Evolutionary conservation across 2,888 invertebrate species (phyloP).

Genomic region (Hirtodrosophila histrioides): DNA sequence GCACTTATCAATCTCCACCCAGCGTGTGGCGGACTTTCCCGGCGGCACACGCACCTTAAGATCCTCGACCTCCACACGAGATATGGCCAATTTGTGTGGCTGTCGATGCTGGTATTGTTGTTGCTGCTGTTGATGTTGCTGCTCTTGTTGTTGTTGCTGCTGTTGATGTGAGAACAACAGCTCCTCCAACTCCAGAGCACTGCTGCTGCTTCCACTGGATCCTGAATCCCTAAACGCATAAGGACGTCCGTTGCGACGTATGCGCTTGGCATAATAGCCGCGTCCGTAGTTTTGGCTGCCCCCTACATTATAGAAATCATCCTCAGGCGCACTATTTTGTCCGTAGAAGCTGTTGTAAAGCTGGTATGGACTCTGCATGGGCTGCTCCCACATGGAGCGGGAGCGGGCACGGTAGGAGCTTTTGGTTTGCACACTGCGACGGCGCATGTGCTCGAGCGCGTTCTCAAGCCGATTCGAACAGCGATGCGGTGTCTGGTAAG

Average conservation of each 20-base stretch:
- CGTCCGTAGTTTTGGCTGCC: conserved; percentile 50
- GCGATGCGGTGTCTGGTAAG: conserved; percentile 85
- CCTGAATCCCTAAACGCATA: conserved; percentile 38
- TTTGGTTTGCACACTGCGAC: conserved; percentile 78
- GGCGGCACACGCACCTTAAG: conserved; percentile 88
- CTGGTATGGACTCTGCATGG: conserved; percentile 81
- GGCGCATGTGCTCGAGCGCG: conserved; percentile 87
- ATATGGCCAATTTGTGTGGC: conserved; percentile 73
- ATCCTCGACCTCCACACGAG: conserved; percentile 81
- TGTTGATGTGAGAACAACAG: conserved; percentile 52
- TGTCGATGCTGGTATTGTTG: conserved; percentile 62
- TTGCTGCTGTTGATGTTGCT: conserved; percentile 44
- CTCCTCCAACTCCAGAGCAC: conserved; percentile 65
- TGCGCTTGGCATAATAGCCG: conserved; percentile 72
- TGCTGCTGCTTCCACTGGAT: conserved; percentile 35
- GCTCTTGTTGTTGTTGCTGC: conserved; percentile 51
- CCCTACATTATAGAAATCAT: conserved; percentile 70
- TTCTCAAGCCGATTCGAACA: conserved; percentile 88
- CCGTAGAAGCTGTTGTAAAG: conserved; percentile 82
- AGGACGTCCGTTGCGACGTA: conserved; percentile 59
- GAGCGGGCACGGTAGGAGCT: conserved; percentile 53
- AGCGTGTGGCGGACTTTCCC: conserved; percentile 86
- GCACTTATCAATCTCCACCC: conserved; percentile 90
- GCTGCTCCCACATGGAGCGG: conserved; percentile 72
- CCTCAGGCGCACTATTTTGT: conserved; percentile 63